These are phyloP conservation scores for Oceanodroma tethys DNA, from an alignment of 2,113 vertebrate species.

Conservation along the genomic window DNA sequence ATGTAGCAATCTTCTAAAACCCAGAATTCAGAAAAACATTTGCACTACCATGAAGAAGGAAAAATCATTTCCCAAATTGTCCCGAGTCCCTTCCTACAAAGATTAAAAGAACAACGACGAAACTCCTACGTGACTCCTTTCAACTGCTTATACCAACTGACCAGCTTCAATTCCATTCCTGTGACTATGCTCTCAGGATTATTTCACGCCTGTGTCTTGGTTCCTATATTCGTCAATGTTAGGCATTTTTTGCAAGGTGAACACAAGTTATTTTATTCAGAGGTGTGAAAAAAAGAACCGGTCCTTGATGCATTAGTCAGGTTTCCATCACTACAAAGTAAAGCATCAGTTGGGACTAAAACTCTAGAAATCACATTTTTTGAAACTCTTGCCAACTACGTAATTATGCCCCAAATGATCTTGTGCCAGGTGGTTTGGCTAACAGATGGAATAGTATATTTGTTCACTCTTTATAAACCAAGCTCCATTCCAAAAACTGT, in stretches of 20 bases:
- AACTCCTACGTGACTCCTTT: background rate
- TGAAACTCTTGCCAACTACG: conserved; percentile 50
- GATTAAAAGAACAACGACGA: conserved; percentile 25
- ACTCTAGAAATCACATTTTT: conserved; percentile 58
- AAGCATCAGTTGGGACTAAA: conserved; percentile 53
- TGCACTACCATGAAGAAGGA: background rate
- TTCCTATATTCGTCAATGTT: background rate
- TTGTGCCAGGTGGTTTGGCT: conserved; percentile 64
- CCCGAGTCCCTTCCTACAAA: background rate
- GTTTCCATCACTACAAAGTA: conserved; percentile 30
- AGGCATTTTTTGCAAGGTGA: conserved; percentile 14
- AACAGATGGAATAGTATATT: conserved; percentile 73
- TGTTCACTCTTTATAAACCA: conserved; percentile 51
- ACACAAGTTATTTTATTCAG: conserved; percentile 11
- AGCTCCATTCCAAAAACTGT: conserved; percentile 51
- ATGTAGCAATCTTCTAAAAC: background rate
- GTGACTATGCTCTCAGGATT: background rate
- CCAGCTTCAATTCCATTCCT: background rate
- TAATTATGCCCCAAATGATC: conserved; percentile 69
- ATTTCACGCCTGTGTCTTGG: background rate
- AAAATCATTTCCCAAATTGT: conserved; percentile 1
- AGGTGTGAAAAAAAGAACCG: background rate
- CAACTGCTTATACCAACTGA: background rate
- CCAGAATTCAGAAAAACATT: background rate
- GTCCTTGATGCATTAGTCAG: conserved; percentile 19